A percentile compares a stretch with the other conserved stretches of the same genome.
These are phyloP conservation scores for Leptogaster cylindrica DNA, from an alignment of 2,888 invertebrate genomes.

Conservation along the genomic window DNA sequence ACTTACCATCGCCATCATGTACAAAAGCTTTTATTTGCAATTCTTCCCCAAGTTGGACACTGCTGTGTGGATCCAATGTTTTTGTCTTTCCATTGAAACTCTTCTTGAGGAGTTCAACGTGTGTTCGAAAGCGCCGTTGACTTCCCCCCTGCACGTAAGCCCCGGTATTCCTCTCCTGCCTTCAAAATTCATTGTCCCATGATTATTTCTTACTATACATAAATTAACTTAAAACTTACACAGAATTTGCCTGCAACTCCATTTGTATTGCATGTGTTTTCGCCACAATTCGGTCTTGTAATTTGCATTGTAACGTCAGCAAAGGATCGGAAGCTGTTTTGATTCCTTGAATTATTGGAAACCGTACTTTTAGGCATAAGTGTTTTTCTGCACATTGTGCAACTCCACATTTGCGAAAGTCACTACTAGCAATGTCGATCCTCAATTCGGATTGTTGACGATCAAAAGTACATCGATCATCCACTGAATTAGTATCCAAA, in stretches of 20 bases:
- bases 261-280: constrained; percentile 63
- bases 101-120: constrained; percentile 64
- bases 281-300: constrained; percentile 64
- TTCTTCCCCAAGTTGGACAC: constrained; percentile 67
- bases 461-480: constrained; percentile 55
- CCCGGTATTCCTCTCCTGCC: constrained; percentile 58
- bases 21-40: constrained; percentile 65
- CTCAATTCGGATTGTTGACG: constrained; percentile 56
- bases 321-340: constrained; percentile 64
- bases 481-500: constrained; percentile 58
- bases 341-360: constrained; percentile 65
- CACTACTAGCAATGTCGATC: constrained; percentile 62
- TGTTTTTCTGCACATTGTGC: constrained; percentile 62
- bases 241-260: constrained; percentile 59
- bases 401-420: constrained; percentile 65
- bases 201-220: neutral
- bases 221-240: constrained; percentile 58
- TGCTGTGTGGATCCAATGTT: constrained; percentile 63
- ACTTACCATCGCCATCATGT: constrained; percentile 65
- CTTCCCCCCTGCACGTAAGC: constrained; percentile 65
- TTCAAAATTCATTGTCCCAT: constrained; percentile 45
- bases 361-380: constrained; percentile 65
- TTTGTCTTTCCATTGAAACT: constrained; percentile 63
- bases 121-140: constrained; percentile 65
- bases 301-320: constrained; percentile 65